Base-by-base conservation (phyloP, 2,797 vertebrate genomes). In the Anas bernieri region DNA sequence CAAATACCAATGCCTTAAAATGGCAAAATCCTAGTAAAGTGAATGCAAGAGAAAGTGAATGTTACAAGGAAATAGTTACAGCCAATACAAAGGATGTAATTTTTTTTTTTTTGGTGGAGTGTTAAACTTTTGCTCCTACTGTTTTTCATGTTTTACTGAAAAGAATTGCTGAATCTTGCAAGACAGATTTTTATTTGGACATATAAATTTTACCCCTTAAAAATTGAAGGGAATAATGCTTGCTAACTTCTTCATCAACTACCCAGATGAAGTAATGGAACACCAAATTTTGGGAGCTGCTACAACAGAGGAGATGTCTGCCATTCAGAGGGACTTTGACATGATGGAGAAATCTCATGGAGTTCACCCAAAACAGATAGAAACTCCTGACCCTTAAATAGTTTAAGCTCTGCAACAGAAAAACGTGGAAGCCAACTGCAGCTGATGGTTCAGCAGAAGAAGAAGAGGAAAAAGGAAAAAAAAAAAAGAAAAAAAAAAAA, bases 71-170 rank as follows among this genome's bases (percentile, higher is more conserved):
- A 83, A 64, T 7, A 70, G 17, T 12, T 64, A 23, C 16, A 17
- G 39, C 15, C 3, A 12, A 33, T 20, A 22, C 14, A 55, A 88
- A 74, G 9, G 6, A 77, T 12, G 6, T 5, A 25, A 72, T 30
- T 61, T 56, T 25, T 31, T 2, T 31, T 2, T 5, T 4, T 58
- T 74, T 30, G 0, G 7, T 61, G 23, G 17, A 70, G 21, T 0
- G 1, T 39, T 67, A 83, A 85, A 70, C 6, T 82, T 67, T 35
- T 52, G 25, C 3, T 84, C 22, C 12, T 46, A 22, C 14, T 73
- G 13, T 58, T 88, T 85, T 48, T 67, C 41, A 46, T 6, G 7
- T 66, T 77, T 81, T 54, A 52, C 16, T 64, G 17, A 55, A 80
- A 88, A 64, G 33, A 83, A 23, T 22, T 64, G 28, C 11, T 56